Base-by-base conservation (phyloP, 2,797 vertebrate genomes). In the Enteromius anoplus region DNA sequence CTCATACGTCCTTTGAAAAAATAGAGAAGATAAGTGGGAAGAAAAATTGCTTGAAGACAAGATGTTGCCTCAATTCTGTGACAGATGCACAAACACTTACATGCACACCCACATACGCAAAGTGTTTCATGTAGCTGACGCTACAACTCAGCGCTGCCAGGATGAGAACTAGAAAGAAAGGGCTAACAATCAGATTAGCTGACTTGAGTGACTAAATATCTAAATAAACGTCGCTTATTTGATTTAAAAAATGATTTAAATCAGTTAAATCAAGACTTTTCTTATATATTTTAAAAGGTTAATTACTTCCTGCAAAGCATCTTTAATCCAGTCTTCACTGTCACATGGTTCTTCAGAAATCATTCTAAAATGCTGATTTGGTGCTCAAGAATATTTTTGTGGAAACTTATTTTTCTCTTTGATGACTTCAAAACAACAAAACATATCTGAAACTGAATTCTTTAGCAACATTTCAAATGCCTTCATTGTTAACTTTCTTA, bases 1-100 rank as follows among this genome's bases (percentile, higher is more conserved):
- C 91, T 92, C 88, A 87, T 87, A 77, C 73, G 29, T 90, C 89
- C 90, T 91, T 93, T 91, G 85, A 91, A 94, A 89, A 89, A 70
- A 32, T 40, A 62, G 45, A 68, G 64, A 71, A 70, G 47, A 70
- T 66, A 83, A 77, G 65, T 83, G 64, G 72, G 60, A 84, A 75
- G 75, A 78, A 78, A 78, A 72, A 78, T 78, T 12, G 80, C 80
- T 85, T 73, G 80, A 85, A 85, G 84, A 82, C 84, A 82, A 82
- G 78, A 76, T 66, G 81, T 72, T 65, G 60, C 80, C 49, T 66
- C 55, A 29, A 51, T 78, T 82, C 53, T 42, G 69, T 78, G 79
- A 85, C 75, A 78, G 34, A 58, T 37, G 71, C 72, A 85, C 65
- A 82, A 69, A 85, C 66, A 72, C 65, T 47, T 42, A n/a, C 15